A percentile compares a stretch with the other conserved stretches of the same genome.
These are phyloP conservation scores for Cotesia chilonis DNA, from an alignment of 1,140 invertebrate genomes.

Conservation along the genomic window DNA sequence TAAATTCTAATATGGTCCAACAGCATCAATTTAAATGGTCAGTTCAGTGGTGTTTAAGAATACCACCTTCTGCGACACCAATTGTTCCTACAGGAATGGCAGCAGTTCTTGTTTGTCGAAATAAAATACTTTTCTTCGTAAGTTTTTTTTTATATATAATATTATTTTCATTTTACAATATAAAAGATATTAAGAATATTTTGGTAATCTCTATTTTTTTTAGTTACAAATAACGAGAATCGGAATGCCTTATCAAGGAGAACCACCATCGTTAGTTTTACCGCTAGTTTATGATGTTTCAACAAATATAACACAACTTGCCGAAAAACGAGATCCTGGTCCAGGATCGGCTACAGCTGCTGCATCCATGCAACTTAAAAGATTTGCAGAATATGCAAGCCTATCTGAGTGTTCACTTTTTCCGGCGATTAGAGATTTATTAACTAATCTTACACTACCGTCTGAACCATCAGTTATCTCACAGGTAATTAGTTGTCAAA, in stretches of 20 bases:
- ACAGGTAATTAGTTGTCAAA: conserved; percentile 51
- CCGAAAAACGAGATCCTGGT: conserved; percentile 78
- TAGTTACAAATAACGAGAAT: conserved; percentile 86
- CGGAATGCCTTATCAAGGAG: conserved; percentile 71
- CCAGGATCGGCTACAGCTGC: conserved; percentile 71
- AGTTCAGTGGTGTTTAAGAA: conserved; percentile 89
- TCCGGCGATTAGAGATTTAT: conserved; percentile 85
- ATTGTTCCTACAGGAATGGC: conserved; percentile 87
- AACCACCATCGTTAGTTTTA: conserved; percentile 82
- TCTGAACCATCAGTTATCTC: conserved; percentile 70
- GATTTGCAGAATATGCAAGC: conserved; percentile 75
- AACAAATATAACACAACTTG: conserved; percentile 85
- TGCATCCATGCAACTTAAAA: conserved; percentile 74
- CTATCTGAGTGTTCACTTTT: conserved; percentile 85
- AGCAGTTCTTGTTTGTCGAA: conserved; percentile 81
- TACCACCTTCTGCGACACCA: conserved; percentile 84
- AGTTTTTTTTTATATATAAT: conserved; percentile 56
- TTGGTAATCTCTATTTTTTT: conserved; percentile 51
- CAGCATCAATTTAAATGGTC: conserved; percentile 82
- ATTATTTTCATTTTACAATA: not conserved
- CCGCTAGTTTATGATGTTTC: conserved; percentile 89
- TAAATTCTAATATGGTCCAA: conserved; percentile 73
- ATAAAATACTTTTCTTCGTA: conserved; percentile 91
- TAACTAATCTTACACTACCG: conserved; percentile 80
- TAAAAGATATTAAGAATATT: not conserved